Conservation (phyloP, 2,888 invertebrate genomes). For the Ectemnius lituratus region DNA sequence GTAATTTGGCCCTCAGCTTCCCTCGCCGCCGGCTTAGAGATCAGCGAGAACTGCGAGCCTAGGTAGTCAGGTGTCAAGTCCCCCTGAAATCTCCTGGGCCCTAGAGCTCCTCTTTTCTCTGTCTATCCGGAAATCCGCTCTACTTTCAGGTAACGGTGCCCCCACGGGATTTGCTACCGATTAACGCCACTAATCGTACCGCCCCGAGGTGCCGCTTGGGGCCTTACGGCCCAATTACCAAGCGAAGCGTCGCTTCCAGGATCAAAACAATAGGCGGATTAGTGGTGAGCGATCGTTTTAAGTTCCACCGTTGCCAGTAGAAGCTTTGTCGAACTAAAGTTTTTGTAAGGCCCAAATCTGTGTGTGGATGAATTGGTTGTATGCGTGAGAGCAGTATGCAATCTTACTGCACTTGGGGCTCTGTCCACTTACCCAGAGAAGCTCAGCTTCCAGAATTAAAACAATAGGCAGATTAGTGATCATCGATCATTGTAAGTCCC, state of each 20-base stretch:
- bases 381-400: no score
- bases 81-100: conserved; percentile 35
- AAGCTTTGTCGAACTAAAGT: no score
- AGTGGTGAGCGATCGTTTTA: background rate
- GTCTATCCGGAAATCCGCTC: conserved; percentile 57
- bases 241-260: conserved; percentile 34
- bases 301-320: no score
- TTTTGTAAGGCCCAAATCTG: no score
- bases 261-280: conserved; percentile 36
- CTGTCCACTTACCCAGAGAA: no score
- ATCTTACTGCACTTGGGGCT: no score
- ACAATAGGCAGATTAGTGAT: no score
- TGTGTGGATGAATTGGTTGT: no score
- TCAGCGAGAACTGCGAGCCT: conserved; percentile 5
- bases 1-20: conserved; percentile 26
- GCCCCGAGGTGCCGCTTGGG: no score
- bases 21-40: background rate
- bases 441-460: no score
- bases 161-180: conserved; percentile 51
- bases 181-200: conserved; percentile 49
- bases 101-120: conserved; percentile 19
- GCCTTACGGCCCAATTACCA: conserved; percentile 27
- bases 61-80: conserved; percentile 46
- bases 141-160: conserved; percentile 64
- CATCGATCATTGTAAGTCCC: no score